phyloP scores from a whole-genome alignment of 1,140 invertebrate genomes.

The Proales similis region DNA sequence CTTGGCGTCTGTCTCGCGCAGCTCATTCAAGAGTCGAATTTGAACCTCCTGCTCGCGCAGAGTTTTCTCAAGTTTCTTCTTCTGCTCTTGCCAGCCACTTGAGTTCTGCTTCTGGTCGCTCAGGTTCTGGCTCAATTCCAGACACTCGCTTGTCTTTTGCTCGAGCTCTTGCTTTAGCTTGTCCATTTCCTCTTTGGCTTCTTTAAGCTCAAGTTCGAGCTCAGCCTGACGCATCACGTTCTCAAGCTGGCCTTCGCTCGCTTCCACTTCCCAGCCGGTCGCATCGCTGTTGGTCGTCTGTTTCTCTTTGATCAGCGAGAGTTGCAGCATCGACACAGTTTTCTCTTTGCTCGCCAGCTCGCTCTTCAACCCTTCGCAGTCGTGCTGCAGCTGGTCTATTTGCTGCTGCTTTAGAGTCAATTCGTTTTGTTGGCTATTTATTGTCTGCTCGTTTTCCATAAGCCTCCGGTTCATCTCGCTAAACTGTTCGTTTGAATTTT shows the following conservation, averaged over 20 bases:
- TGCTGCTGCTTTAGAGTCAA: no score
- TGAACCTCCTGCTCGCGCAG: conserved; percentile 30
- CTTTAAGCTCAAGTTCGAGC: conserved; percentile 8
- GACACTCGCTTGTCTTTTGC: neutral
- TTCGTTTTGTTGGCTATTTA: no score
- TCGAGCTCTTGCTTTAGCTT: neutral
- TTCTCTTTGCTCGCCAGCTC: no score
- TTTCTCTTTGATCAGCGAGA: no score
- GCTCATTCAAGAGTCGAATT: conserved; percentile 18
- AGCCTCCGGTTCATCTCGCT: conserved; percentile 5
- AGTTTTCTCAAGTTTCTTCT: conserved; percentile 33
- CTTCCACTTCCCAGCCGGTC: no score
- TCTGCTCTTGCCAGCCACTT: neutral
- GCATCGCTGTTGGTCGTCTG: no score
- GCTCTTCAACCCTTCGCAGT: no score
- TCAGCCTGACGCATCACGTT: conserved; percentile 6
- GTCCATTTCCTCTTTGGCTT: neutral
- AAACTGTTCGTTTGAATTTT: no score
- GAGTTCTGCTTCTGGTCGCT: neutral
- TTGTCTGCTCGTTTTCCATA: no score
- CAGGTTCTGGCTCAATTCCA: neutral
- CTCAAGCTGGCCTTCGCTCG: no score
- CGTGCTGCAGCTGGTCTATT: no score
- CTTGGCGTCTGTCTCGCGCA: conserved; percentile 30
- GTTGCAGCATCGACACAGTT: no score